phyloP scores from a whole-genome alignment of 2,113 vertebrate genomes.

The Misgurnus mizolepis region DNA sequence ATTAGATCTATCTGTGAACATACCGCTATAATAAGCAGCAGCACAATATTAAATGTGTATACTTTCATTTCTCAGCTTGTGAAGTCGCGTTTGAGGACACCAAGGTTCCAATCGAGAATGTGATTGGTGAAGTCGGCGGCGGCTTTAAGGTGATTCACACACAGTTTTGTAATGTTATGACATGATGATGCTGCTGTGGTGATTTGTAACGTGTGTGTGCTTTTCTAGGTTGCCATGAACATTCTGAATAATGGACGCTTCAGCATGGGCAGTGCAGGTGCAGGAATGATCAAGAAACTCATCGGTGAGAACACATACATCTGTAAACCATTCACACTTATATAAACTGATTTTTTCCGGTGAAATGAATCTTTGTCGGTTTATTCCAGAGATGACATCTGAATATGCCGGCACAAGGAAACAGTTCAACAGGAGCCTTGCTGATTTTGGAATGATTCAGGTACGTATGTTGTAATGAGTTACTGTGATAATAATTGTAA shows the following conservation, averaged over 20 bases:
- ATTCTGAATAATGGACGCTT: slow-evolving; percentile 93
- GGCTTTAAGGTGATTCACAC: slow-evolving; percentile 89
- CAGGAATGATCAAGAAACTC: slow-evolving; percentile 90
- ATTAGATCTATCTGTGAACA: background rate
- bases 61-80: slow-evolving; percentile 77
- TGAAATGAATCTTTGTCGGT: background rate
- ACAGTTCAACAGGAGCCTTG: slow-evolving; percentile 88
- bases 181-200: background rate
- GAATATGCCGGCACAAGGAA: slow-evolving; percentile 92
- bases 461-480: slow-evolving; percentile 63
- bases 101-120: slow-evolving; percentile 89
- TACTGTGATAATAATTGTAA: background rate
- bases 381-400: slow-evolving; percentile 78
- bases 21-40: background rate
- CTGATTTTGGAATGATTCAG: slow-evolving; percentile 96
- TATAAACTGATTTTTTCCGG: background rate
- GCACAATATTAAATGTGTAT: background rate
- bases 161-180: background rate
- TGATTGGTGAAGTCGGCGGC: slow-evolving; percentile 92
- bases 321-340: background rate
- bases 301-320: slow-evolving; percentile 77
- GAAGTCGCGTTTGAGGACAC: slow-evolving; percentile 93
- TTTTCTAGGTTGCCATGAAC: slow-evolving; percentile 89
- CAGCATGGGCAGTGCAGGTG: slow-evolving; percentile 88
- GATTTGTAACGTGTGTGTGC: background rate